These are phyloP conservation scores for Lithophane socia DNA, from an alignment of 2,888 invertebrate genomes.

Conservation along the genomic window DNA sequence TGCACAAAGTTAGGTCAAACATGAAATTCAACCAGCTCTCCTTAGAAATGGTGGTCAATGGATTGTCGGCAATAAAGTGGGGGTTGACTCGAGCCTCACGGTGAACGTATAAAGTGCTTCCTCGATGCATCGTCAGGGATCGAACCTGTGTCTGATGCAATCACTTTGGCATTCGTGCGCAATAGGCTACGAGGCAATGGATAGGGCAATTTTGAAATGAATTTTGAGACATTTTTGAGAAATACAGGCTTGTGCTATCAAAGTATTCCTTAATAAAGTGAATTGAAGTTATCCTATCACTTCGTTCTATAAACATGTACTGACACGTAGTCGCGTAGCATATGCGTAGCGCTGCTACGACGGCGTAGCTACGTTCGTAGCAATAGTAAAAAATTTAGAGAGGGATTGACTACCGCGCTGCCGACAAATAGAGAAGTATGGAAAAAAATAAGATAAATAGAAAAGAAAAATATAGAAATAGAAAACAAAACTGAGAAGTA, in stretches of 20 bases:
- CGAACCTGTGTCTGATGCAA: slow-evolving; percentile 64
- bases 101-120: slow-evolving; percentile 57
- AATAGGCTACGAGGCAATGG: background rate
- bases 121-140: slow-evolving; percentile 63
- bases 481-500: no score
- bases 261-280: background rate
- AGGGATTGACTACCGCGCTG: no score
- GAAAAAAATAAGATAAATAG: no score
- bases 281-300: background rate
- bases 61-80: slow-evolving; percentile 25
- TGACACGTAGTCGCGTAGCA: slow-evolving; percentile 13
- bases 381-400: background rate
- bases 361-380: slow-evolving; percentile 2
- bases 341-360: slow-evolving; percentile 18
- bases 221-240: background rate
- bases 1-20: background rate
- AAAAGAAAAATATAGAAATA: no score
- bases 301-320: no score
- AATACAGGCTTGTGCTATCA: background rate
- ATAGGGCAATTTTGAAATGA: slow-evolving; percentile 37
- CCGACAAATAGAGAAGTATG: no score
- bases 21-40: background rate
- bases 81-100: slow-evolving; percentile 19
- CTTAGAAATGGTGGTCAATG: slow-evolving; percentile 31
- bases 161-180: slow-evolving; percentile 51